These are phyloP conservation scores for Pangasius sanitwongsei DNA, from an alignment of 2,797 vertebrate genomes.

Conservation along the genomic window DNA sequence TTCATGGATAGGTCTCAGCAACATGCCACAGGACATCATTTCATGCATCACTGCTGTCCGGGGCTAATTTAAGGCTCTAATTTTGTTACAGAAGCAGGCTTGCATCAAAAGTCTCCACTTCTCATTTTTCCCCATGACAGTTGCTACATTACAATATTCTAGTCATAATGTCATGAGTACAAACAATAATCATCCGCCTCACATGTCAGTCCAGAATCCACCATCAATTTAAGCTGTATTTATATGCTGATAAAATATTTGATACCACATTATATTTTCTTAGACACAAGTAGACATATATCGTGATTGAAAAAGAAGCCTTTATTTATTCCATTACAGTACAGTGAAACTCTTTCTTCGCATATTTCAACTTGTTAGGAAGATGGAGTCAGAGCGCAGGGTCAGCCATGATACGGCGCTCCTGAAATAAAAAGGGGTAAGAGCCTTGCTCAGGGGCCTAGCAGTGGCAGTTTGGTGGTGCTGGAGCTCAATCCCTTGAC, in stretches of 20 bases:
- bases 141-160: not conserved
- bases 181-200: not conserved
- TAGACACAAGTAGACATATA: not conserved
- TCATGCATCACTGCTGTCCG: conserved; percentile 82
- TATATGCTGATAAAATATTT: not conserved
- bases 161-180: not conserved
- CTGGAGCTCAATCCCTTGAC: not conserved
- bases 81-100: conserved; percentile 68
- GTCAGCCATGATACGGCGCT: not conserved
- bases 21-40: conserved; percentile 81
- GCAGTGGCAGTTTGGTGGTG: too few species aligned
- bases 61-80: conserved; percentile 78
- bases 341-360: not conserved
- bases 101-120: conserved; percentile 63
- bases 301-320: not conserved
- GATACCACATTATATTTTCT: not conserved
- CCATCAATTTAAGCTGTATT: not conserved
- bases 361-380: not conserved
- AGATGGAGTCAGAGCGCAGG: not conserved
- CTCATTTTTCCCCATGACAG: conserved; percentile 33
- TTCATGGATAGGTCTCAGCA: conserved; percentile 72
- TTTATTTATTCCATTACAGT: not conserved
- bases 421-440: not conserved
- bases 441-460: too few species aligned
- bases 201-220: not conserved